phyloP scores from a whole-genome alignment of 1,140 invertebrate genomes.

The Hyposmocoma kahamanoa region DNA sequence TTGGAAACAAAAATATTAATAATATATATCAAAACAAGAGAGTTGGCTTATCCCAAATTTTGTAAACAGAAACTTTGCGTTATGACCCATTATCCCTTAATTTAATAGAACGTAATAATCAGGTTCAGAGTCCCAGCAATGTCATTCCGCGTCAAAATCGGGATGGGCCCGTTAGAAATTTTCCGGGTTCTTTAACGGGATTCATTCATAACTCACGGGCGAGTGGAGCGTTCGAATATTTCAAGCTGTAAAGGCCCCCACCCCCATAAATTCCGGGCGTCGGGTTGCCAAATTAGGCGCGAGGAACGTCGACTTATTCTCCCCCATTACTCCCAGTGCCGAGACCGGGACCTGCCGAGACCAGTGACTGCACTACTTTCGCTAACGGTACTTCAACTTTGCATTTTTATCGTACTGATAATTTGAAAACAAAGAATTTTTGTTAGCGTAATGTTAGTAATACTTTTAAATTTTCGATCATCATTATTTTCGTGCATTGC shows the following conservation, averaged over 20 bases:
- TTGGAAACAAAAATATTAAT: no score
- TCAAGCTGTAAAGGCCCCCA: constrained; percentile 54
- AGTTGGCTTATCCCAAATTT: no score
- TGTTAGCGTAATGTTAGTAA: neutral
- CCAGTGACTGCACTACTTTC: neutral
- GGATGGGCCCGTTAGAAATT: constrained; percentile 60
- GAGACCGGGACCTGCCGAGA: constrained; percentile 19
- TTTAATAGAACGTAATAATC: constrained; percentile 14
- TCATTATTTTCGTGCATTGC: neutral
- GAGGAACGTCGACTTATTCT: constrained; percentile 60
- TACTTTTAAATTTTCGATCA: neutral
- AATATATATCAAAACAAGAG: no score
- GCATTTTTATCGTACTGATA: neutral
- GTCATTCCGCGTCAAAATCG: constrained; percentile 25
- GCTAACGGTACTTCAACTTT: neutral
- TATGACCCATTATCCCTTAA: no score
- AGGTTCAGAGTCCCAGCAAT: constrained; percentile 12
- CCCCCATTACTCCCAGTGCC: constrained; percentile 37
- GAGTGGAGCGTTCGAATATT: constrained; percentile 71
- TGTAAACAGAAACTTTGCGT: no score
- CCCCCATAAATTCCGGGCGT: constrained; percentile 68
- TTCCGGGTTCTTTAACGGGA: constrained; percentile 70
- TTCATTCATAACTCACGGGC: constrained; percentile 71
- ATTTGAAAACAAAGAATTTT: no score
- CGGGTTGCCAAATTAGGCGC: constrained; percentile 72